Evolutionary conservation across 2,797 vertebrate species (phyloP), one percentile per base, ranked within the genome.

Genomic region (Bradypodion ventrale): DNA sequence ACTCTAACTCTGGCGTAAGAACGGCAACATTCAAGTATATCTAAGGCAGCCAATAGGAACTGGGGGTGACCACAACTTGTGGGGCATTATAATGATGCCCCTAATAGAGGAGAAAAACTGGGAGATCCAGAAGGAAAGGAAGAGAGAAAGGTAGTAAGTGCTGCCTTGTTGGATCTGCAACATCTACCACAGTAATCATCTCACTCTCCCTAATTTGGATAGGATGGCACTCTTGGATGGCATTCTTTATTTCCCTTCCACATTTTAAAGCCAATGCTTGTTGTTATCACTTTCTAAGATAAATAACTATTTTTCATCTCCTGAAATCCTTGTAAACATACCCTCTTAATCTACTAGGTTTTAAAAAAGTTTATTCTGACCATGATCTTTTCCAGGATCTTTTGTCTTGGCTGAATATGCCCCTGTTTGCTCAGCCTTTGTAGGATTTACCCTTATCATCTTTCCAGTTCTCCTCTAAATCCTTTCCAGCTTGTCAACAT

Each of bases 401-500:
- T 69, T 65, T 78, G 66, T 84, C 23, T 79, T 79, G 46, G 77
- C 27, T 56, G 60, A 75, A 79, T 37, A 16, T 85, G 32, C 52
- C 23, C 62, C 62, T 49, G 63, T 49, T 80, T 21, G 37, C 73
- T 32, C 32, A 63, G 66, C 27, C 23, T 74, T 82, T 79, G 70
- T 72, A 73, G 62, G 70, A 79, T 85, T 82, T 79, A 75, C 69
- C 77, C 32, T 37, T 65, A 73, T 63, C 60, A 84, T n/a, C 27
- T 82, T 74, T 42, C 6, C 49, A 63, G 59, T 63, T 82, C 70
- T 76, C 10, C 37, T 76, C 25, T 76, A 63, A 69, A 68, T 59
- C 52, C n/a, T 80, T 56, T 65, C 69, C 13, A 80, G 52, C 29
- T 80, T 85, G 83, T 85, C 83, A 85, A 75, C 60, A 75, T 79